Percentiles rank a stretch among this genome's conserved stretches.
Conservation (phyloP, 1,140 invertebrate genomes). For the Muscidifurax raptorellus region DNA sequence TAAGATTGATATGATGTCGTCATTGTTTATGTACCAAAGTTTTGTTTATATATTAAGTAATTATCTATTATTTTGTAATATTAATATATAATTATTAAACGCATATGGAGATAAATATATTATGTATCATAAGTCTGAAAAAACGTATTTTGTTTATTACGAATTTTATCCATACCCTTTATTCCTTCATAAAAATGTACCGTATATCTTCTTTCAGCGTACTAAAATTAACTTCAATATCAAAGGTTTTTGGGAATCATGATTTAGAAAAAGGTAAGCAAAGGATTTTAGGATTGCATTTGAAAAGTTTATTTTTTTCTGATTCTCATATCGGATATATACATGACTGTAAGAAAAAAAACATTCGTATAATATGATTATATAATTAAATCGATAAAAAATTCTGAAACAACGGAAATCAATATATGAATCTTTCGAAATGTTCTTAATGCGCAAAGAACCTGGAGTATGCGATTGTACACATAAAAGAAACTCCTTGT, state of each 20-base stretch:
- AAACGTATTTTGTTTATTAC: background rate
- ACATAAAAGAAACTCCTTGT: constrained; percentile 21
- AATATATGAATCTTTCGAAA: constrained; percentile 29
- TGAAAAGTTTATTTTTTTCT: constrained; percentile 52
- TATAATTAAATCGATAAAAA: constrained; percentile 33
- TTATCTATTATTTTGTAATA: constrained; percentile 73
- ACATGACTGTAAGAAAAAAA: constrained; percentile 49
- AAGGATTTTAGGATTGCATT: constrained; percentile 42
- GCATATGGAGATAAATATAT: constrained; percentile 72
- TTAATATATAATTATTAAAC: constrained; percentile 72
- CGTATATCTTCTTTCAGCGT: background rate
- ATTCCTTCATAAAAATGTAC: background rate
- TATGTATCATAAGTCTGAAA: constrained; percentile 66
- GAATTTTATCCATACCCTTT: background rate
- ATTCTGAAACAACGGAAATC: constrained; percentile 37
- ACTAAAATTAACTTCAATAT: too few species aligned
- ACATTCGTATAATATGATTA: constrained; percentile 35
- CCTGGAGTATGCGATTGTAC: constrained; percentile 13
- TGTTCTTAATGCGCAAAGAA: constrained; percentile 26
- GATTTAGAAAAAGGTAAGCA: background rate
- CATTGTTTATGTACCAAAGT: constrained; percentile 76
- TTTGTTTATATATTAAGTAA: constrained; percentile 71
- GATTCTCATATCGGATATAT: constrained; percentile 45
- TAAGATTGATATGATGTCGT: constrained; percentile 55
- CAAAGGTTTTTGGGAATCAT: background rate